Conservation (phyloP, 2,113 vertebrate genomes). For the Litocranius walleri region DNA sequence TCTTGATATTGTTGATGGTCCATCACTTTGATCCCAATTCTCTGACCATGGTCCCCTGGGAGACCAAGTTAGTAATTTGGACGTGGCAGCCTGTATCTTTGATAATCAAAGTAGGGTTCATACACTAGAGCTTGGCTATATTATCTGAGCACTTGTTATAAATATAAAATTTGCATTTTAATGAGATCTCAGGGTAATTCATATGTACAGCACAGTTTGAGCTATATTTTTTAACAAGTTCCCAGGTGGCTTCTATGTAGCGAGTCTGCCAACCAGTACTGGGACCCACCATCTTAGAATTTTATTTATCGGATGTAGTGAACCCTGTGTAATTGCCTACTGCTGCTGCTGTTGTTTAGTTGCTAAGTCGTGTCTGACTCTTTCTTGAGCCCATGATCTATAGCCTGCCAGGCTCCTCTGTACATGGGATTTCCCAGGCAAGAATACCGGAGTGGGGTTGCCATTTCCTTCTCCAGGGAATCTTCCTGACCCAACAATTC, state of each 20-base stretch:
- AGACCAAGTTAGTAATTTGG: neutral
- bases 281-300: neutral
- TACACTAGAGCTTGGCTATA: neutral
- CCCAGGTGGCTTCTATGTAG: neutral
- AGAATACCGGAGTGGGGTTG: neutral
- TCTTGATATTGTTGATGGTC: neutral
- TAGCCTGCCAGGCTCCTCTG: neutral
- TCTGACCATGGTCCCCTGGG: neutral
- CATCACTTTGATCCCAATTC: neutral
- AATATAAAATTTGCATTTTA: neutral
- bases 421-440: neutral
- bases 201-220: neutral
- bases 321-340: neutral
- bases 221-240: neutral
- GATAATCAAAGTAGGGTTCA: neutral
- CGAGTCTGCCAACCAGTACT: neutral
- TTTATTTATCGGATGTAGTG: neutral
- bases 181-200: neutral
- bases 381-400: neutral
- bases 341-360: neutral
- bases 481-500: neutral
- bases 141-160: neutral
- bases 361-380: neutral
- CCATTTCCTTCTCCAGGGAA: neutral
- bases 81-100: neutral